Evolutionary conservation across 2,113 vertebrate genomes (phyloP).

Genomic region (Steatornis caripensis): DNA sequence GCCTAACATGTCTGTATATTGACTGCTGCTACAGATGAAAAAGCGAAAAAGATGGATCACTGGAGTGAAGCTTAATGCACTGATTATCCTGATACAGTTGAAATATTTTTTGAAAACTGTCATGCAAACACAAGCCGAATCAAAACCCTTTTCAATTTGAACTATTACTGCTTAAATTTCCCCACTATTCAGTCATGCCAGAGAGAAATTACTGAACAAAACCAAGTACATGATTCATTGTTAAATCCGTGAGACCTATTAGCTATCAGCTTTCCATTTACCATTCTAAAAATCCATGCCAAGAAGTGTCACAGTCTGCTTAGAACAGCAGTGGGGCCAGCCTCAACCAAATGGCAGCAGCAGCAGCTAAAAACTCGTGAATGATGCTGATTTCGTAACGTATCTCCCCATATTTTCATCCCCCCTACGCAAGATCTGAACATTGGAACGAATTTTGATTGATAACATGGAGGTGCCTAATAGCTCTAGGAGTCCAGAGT

Average conservation of each 20-base stretch:
- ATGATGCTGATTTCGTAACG: background rate
- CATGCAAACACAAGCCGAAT: background rate
- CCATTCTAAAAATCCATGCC: background rate
- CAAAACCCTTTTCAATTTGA: background rate
- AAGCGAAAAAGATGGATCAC: background rate
- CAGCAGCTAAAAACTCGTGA: background rate
- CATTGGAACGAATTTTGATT: background rate
- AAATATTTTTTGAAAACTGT: background rate
- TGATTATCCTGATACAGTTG: background rate
- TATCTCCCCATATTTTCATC: background rate
- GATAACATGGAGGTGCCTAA: background rate
- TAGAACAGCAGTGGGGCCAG: conserved; percentile 11
- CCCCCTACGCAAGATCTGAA: background rate
- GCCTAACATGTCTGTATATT: background rate
- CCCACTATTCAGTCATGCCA: background rate
- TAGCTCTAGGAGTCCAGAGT: background rate
- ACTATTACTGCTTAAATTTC: background rate
- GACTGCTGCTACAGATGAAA: background rate
- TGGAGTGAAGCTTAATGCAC: background rate
- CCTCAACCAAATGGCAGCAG: background rate
- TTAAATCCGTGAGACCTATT: background rate
- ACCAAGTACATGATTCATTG: background rate
- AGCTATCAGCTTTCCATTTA: conserved; percentile 41
- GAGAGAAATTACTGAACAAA: conserved; percentile 12
- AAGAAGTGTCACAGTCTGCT: conserved; percentile 52